phyloP scores from a whole-genome alignment of 2,113 vertebrate genomes.

The Nettapus auritus region DNA sequence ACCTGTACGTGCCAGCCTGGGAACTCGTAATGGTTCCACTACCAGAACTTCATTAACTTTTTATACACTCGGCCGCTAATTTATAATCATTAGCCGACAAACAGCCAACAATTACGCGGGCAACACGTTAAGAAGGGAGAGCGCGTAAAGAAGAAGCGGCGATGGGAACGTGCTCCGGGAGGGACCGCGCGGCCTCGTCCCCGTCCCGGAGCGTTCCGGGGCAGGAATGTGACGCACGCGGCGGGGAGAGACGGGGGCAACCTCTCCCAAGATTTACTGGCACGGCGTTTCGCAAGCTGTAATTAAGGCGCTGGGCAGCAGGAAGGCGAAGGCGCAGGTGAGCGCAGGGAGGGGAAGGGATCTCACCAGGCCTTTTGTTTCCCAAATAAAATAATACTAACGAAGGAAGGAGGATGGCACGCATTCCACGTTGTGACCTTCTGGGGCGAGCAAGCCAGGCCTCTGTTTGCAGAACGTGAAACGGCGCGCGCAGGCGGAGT shows the following conservation, averaged over 20 bases:
- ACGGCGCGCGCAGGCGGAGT: not conserved
- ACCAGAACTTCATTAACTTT: slow-evolving; percentile 74
- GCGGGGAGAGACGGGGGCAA: not conserved
- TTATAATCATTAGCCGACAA: slow-evolving; percentile 75
- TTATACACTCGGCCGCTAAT: slow-evolving; percentile 68
- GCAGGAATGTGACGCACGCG: not conserved
- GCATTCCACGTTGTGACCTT: not conserved
- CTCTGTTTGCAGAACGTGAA: not conserved
- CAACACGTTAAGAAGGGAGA: slow-evolving; percentile 46
- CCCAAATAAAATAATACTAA: not conserved
- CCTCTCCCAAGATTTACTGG: not conserved
- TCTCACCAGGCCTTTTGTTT: not conserved
- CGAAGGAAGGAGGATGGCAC: accelerated
- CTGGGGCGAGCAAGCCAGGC: not conserved
- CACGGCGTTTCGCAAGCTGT: not conserved
- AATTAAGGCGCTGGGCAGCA: not conserved
- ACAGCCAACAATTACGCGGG: slow-evolving; percentile 70
- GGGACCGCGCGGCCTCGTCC: accelerated
- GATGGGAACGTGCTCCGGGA: not conserved
- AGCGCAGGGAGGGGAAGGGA: not conserved
- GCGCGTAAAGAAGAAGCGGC: not conserved
- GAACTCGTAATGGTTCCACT: slow-evolving; percentile 68
- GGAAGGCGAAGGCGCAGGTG: not conserved
- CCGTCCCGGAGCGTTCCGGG: accelerated
- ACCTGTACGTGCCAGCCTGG: slow-evolving; percentile 69